Evolutionary conservation across 2,888 invertebrate genomes (phyloP).

Genomic region (Andrena fulva): DNA sequence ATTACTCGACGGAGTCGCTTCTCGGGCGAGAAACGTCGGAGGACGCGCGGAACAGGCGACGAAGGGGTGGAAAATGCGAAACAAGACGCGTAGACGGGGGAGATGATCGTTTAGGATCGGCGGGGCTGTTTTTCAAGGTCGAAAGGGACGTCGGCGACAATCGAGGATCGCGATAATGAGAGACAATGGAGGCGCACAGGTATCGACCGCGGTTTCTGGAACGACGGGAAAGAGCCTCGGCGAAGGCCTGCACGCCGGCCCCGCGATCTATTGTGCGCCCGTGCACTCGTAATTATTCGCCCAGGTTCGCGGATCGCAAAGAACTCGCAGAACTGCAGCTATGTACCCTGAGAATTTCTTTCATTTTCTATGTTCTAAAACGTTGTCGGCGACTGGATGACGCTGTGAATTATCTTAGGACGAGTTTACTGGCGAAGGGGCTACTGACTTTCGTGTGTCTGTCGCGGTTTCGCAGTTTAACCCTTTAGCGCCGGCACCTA

Average conservation of each 20-base stretch:
- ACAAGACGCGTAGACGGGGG: background rate
- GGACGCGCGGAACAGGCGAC: background rate
- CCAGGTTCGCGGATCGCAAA: slow-evolving; percentile 55
- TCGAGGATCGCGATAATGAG: slow-evolving; percentile 58
- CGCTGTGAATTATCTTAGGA: slow-evolving; percentile 16
- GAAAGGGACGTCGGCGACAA: slow-evolving; percentile 43
- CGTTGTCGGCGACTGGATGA: background rate
- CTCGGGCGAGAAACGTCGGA: background rate
- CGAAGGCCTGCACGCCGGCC: slow-evolving; percentile 32
- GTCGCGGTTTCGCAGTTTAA: no score
- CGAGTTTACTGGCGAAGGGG: slow-evolving; percentile 10
- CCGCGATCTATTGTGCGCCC: slow-evolving; percentile 58
- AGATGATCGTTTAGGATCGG: slow-evolving; percentile 50
- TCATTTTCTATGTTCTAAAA: background rate
- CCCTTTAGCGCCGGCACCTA: no score
- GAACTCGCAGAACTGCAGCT: slow-evolving; percentile 18
- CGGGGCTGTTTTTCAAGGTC: slow-evolving; percentile 42
- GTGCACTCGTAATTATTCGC: slow-evolving; percentile 65
- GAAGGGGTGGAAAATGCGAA: background rate
- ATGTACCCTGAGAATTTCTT: background rate
- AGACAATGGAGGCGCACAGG: slow-evolving; percentile 43
- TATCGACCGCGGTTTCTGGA: slow-evolving; percentile 62
- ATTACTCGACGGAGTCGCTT: slow-evolving; percentile 8
- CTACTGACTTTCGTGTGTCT: background rate
- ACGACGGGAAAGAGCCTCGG: slow-evolving; percentile 50